Evolutionary conservation across 35 echinoderm and acorn worm species (phyloP), one percentile per base, ranked within the genome.

Genomic region (Ptychodera flava): DNA sequence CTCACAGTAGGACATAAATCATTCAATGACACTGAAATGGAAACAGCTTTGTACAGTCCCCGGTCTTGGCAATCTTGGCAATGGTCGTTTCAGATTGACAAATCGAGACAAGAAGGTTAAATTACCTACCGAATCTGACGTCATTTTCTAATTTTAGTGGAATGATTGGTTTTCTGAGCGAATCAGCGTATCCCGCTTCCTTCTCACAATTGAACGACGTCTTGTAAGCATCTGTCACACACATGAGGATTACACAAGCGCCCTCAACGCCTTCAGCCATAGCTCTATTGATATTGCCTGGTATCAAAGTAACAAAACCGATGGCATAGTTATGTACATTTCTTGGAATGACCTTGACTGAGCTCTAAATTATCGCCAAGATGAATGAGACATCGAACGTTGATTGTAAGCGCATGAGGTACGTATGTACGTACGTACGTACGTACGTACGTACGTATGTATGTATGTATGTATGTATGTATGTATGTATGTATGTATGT

Each of bases 391-490:
- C n/a, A n/a, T n/a, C n/a, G n/a, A n/a, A n/a, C n/a, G n/a, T n/a
- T n/a, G n/a, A n/a, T n/a, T n/a, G n/a, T n/a, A n/a, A n/a, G n/a
- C n/a, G n/a, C n/a, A n/a, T n/a, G n/a, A n/a, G n/a, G n/a, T n/a
- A n/a, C n/a, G n/a, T n/a, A n/a, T 64, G 45, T 64, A 64, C 22
- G 6, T 22, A 64, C 33, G 12, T 84, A 64, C 22, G 45, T 64
- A 64, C 33, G 30, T 84, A 84, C 29, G 82, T 84, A 84, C 29
- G 82, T 84, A 84, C 29, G 82, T 84, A 84, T 84, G 82, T 84
- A 84, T 84, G 82, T 84, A 84, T 84, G 82, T 84, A 84, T 84
- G 82, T 84, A 84, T 84, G 82, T 84, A 84, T 84, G 82, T 84
- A 84, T 84, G 82, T 84, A 84, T 84, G 82, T 84, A 84, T 84